phyloP scores from a whole-genome alignment of 2,888 invertebrate genomes.

The Athrips mouffetella region DNA sequence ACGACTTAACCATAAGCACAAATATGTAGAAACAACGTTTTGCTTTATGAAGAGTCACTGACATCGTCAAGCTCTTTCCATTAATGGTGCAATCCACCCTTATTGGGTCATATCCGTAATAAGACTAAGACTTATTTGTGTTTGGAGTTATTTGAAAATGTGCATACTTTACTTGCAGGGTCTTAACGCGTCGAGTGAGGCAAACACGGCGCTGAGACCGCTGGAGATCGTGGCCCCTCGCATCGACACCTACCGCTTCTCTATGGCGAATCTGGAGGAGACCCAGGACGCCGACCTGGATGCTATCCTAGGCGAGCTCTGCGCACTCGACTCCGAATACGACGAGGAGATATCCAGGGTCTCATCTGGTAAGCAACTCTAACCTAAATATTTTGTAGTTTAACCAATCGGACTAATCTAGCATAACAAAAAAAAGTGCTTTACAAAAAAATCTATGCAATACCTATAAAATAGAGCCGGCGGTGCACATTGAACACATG shows the following conservation, averaged over 20 bases:
- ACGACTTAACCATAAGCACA: too few species aligned
- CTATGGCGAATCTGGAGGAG: constrained; percentile 97
- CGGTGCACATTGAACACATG: too few species aligned
- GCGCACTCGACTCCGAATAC: constrained; percentile 89
- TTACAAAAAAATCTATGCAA: too few species aligned
- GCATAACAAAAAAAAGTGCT: too few species aligned
- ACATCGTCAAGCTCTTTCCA: too few species aligned
- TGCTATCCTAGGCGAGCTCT: constrained; percentile 96
- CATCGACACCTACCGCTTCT: constrained; percentile 94
- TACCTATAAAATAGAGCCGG: too few species aligned
- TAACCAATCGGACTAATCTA: too few species aligned
- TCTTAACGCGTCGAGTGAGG: constrained; percentile 74
- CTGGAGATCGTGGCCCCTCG: constrained; percentile 88
- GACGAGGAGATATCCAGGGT: constrained; percentile 77
- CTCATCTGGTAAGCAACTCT: constrained; percentile 53
- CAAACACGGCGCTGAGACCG: constrained; percentile 79
- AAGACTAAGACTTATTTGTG: neutral
- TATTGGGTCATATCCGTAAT: too few species aligned
- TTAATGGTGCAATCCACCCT: too few species aligned
- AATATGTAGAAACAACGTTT: too few species aligned
- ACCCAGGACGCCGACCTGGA: constrained; percentile 98
- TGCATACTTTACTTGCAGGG: constrained; percentile 76
- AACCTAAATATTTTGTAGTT: neutral
- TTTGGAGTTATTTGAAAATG: neutral
- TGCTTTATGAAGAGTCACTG: too few species aligned